phyloP scores from a whole-genome alignment of 1,140 invertebrate genomes.

The Oscheius sp. region DNA sequence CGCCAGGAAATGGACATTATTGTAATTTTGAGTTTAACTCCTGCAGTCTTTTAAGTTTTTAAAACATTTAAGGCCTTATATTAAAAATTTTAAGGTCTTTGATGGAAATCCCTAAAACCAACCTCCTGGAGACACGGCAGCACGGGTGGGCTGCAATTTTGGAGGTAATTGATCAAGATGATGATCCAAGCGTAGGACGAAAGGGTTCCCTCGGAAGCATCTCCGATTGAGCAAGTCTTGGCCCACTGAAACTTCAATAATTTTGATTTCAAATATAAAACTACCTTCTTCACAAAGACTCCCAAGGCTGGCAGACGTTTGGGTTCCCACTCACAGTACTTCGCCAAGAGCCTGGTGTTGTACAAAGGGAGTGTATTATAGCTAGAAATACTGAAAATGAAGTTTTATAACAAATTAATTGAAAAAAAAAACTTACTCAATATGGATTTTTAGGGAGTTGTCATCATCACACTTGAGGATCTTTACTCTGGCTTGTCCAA shows the following conservation, averaged over 20 bases:
- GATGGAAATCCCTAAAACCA: no score
- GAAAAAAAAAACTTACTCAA: no score
- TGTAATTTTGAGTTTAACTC: no score
- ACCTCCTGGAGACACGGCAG: constrained; percentile 78
- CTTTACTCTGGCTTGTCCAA: no score
- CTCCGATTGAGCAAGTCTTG: constrained; percentile 83
- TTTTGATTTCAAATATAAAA: background rate
- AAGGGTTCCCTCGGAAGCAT: constrained; percentile 86
- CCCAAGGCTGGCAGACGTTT: background rate
- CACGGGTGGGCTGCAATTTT: constrained; percentile 76
- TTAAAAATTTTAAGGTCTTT: no score
- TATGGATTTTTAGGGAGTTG: no score
- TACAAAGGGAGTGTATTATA: background rate
- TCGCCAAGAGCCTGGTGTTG: background rate
- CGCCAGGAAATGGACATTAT: no score
- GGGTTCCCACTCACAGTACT: background rate
- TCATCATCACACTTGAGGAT: no score
- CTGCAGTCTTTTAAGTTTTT: no score
- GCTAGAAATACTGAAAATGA: background rate
- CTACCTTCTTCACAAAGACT: background rate
- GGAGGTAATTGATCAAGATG: constrained; percentile 92
- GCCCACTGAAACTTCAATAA: constrained; percentile 76
- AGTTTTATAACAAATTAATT: no score
- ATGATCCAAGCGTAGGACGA: constrained; percentile 88
- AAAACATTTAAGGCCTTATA: no score